Percentiles rank a stretch among this genome's conserved stretches.
These are phyloP conservation scores for Rhodinocichla rosea DNA, from an alignment of 2,113 vertebrate species.

Conservation along the genomic window DNA sequence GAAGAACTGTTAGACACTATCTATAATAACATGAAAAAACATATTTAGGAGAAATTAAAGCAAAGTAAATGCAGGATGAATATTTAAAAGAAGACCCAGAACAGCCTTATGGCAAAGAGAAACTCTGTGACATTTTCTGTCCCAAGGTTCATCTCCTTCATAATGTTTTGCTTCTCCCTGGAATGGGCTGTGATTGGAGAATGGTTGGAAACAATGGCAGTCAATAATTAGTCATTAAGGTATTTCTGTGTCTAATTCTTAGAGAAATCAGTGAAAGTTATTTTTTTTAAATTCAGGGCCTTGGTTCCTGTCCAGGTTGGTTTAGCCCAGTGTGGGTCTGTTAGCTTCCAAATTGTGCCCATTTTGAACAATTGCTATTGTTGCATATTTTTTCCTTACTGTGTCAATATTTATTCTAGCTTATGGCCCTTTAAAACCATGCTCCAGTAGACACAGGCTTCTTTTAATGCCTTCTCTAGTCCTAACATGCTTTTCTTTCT, in stretches of 20 bases:
- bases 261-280: neutral
- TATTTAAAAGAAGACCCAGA: neutral
- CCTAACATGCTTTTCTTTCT: neutral
- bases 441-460: neutral
- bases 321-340: neutral
- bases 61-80: neutral
- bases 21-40: neutral
- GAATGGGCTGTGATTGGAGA: neutral
- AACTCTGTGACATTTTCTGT: neutral
- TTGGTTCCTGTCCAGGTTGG: neutral
- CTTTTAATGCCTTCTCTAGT: neutral
- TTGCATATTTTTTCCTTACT: conserved; percentile 23
- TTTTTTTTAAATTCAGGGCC: neutral
- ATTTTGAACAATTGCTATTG: conserved; percentile 36
- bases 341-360: neutral
- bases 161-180: neutral
- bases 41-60: neutral
- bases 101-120: neutral
- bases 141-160: neutral
- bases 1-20: neutral
- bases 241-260: neutral
- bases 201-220: neutral
- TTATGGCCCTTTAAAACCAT: neutral
- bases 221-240: neutral
- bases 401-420: conserved; percentile 39